Evolutionary conservation across 1,140 invertebrate species (phyloP).

Genomic region (Calephelis virginiensis): DNA sequence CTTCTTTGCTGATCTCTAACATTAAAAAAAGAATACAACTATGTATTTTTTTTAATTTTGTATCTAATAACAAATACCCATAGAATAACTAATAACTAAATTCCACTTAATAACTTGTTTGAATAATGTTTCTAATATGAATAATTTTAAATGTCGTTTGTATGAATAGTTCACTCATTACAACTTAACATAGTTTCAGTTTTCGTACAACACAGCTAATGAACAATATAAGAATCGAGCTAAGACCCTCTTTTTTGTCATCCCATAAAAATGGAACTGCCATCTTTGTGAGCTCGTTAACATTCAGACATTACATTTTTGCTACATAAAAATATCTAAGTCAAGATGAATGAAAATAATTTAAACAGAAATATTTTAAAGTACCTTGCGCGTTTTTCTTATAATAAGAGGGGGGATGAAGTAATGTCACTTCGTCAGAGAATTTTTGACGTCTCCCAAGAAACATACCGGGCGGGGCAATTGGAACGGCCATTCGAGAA

Average conservation of each 20-base stretch:
- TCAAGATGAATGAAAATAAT: constrained; percentile 29
- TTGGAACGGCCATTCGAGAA: constrained; percentile 39
- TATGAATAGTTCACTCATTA: not conserved
- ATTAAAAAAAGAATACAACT: too few species aligned
- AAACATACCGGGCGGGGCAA: constrained; percentile 25
- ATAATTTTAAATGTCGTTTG: not conserved
- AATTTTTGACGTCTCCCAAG: constrained; percentile 41
- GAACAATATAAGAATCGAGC: not conserved
- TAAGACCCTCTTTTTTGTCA: not conserved
- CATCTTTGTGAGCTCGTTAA: not conserved
- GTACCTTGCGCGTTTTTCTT: constrained; percentile 35
- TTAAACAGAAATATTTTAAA: constrained; percentile 32
- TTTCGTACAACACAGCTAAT: too few species aligned
- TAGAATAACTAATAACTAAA: too few species aligned
- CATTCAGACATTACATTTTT: constrained; percentile 10
- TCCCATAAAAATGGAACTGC: not conserved
- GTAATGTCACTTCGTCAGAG: constrained; percentile 39
- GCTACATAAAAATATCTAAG: constrained; percentile 6
- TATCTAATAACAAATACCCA: too few species aligned
- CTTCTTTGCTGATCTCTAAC: too few species aligned
- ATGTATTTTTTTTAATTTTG: too few species aligned
- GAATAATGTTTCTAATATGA: too few species aligned
- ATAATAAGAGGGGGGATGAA: constrained; percentile 32
- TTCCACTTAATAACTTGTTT: too few species aligned
- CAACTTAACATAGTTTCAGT: too few species aligned